Evolutionary conservation across 2,113 vertebrate species (phyloP).

Genomic region (Boleophthalmus pectinirostris): DNA sequence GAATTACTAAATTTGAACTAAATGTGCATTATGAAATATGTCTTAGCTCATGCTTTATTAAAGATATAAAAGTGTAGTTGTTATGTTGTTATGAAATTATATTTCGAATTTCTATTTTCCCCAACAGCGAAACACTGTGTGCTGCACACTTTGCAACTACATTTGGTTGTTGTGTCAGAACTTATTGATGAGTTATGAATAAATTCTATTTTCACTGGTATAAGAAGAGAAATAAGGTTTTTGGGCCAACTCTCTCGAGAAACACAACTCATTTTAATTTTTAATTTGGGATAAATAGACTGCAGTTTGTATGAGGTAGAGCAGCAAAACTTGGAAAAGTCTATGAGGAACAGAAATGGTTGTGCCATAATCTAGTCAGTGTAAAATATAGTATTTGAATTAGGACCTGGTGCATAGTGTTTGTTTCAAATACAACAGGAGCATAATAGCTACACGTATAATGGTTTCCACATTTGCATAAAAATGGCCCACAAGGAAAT

Average conservation of each 20-base stretch:
- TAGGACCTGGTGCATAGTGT: not conserved
- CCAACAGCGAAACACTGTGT: not conserved
- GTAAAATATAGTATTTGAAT: not conserved
- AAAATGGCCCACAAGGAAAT: not conserved
- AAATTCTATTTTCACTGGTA: constrained; percentile 9
- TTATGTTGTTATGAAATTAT: not conserved
- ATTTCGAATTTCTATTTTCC: not conserved
- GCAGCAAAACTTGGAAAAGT: not conserved
- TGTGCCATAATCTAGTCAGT: not conserved
- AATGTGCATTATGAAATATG: no score
- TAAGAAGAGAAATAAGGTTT: constrained; percentile 25
- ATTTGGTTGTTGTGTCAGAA: constrained; percentile 1
- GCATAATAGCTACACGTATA: no score
- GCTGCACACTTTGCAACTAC: not conserved
- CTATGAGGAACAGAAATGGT: not conserved
- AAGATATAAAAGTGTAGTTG: no score
- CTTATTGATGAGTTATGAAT: constrained; percentile 17
- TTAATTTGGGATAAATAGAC: constrained; percentile 7
- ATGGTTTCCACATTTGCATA: not conserved
- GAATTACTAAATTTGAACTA: no score
- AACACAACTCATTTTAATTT: constrained; percentile 6
- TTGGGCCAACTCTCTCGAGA: constrained; percentile 9
- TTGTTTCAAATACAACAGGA: not conserved
- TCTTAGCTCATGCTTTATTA: no score
- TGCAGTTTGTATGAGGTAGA: not conserved